Conservation (phyloP, 2,888 invertebrate species). For the Conomelus anceps region DNA sequence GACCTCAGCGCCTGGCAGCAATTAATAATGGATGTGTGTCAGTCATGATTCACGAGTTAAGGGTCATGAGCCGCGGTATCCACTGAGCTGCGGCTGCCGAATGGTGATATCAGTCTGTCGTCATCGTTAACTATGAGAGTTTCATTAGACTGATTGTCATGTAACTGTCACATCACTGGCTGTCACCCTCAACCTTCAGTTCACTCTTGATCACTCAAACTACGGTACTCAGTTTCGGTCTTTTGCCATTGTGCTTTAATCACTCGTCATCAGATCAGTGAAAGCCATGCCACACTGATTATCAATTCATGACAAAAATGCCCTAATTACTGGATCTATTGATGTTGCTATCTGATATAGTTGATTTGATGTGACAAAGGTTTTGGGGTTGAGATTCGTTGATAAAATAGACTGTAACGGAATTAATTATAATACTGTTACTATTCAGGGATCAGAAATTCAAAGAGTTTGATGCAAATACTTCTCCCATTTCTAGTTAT, state of each 20-base stretch:
- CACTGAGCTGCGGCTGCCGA: not conserved
- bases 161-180: not conserved
- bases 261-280: not conserved
- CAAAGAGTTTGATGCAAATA: no score
- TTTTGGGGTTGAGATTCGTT: no score
- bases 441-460: no score
- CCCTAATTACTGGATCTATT: not conserved
- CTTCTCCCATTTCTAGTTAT: no score
- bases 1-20: not conserved
- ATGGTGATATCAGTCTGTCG: not conserved
- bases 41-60: not conserved
- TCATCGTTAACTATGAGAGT: not conserved
- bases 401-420: no score
- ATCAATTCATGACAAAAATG: not conserved
- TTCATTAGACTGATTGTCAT: not conserved
- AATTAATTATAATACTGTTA: no score
- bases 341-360: no score
- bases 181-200: not conserved
- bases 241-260: not conserved
- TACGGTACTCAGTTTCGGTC: no score
- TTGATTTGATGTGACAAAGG: no score
- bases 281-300: not conserved
- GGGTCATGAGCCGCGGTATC: not conserved
- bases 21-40: not conserved
- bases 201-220: not conserved